Conservation (phyloP, 2,797 vertebrate genomes). For the Sebastes nivosus region DNA sequence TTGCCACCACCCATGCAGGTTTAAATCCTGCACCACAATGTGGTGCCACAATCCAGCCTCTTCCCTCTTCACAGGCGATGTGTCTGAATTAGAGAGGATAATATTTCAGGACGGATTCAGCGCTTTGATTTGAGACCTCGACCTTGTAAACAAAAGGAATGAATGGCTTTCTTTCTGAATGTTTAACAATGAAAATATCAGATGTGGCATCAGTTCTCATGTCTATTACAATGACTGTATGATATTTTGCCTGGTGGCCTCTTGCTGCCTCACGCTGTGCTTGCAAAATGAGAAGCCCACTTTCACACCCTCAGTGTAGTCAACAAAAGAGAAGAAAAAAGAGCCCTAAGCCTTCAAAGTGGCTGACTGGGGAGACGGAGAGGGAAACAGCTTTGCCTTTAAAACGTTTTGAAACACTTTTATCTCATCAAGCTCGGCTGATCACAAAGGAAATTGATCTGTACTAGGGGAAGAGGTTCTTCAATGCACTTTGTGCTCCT, state of each 20-base stretch:
- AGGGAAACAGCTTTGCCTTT: constrained; percentile 65
- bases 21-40: constrained; percentile 59
- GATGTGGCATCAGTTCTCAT: neutral
- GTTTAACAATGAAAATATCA: constrained; percentile 9
- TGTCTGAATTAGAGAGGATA: constrained; percentile 43
- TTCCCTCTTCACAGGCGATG: constrained; percentile 17
- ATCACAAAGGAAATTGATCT: constrained; percentile 80
- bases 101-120: constrained; percentile 6
- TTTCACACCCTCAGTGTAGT: constrained; percentile 30
- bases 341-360: constrained; percentile 58
- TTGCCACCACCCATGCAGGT: constrained; percentile 58
- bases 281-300: constrained; percentile 44
- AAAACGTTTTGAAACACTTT: constrained; percentile 71
- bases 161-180: constrained; percentile 1
- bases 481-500: constrained; percentile 61
- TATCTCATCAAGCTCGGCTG: constrained; percentile 73
- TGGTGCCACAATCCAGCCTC: constrained; percentile 33
- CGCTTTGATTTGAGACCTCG: constrained; percentile 34
- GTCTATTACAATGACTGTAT: neutral
- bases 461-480: constrained; percentile 47
- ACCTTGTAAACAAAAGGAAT: neutral
- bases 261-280: constrained; percentile 26
- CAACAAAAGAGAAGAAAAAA: constrained; percentile 47
- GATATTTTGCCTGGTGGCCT: constrained; percentile 39
- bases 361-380: constrained; percentile 50